These are phyloP conservation scores for Pogonocherus hispidulus DNA, from an alignment of 2,888 invertebrate genomes.

Conservation along the genomic window DNA sequence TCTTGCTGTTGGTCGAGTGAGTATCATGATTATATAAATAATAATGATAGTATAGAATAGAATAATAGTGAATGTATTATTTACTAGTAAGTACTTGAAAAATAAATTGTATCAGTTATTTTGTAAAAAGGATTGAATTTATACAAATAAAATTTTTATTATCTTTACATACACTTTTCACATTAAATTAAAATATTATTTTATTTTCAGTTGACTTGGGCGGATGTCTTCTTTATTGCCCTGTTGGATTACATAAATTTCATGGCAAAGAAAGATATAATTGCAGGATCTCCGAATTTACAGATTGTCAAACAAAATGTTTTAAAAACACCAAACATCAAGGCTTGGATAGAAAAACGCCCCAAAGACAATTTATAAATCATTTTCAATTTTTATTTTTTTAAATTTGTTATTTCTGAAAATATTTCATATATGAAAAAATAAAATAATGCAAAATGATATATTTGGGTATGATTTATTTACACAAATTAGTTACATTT, in stretches of 20 bases:
- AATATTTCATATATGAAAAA: too few relatives aligned
- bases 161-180: too few relatives aligned
- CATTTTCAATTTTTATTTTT: background rate
- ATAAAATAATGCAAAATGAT: too few relatives aligned
- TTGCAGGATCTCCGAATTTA: slow-evolving; percentile 50
- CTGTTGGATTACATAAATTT: slow-evolving; percentile 73
- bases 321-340: slow-evolving; percentile 49
- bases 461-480: too few relatives aligned
- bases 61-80: background rate
- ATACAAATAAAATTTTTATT: background rate
- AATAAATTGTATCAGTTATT: background rate
- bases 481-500: too few relatives aligned
- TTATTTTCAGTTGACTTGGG: slow-evolving; percentile 72
- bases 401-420: too few relatives aligned
- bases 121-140: background rate
- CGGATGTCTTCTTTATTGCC: slow-evolving; percentile 75
- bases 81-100: background rate
- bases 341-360: slow-evolving; percentile 54
- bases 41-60: background rate
- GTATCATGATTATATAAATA: slow-evolving; percentile 20
- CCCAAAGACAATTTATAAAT: slow-evolving; percentile 40
- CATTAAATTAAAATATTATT: background rate
- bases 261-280: slow-evolving; percentile 52
- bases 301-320: slow-evolving; percentile 47
- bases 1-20: slow-evolving; percentile 69